A percentile compares a stretch with the other conserved stretches of the same genome.
Evolutionary conservation across 2,888 invertebrate genomes (phyloP).

Genomic region (Anagyrus pseudococci): DNA sequence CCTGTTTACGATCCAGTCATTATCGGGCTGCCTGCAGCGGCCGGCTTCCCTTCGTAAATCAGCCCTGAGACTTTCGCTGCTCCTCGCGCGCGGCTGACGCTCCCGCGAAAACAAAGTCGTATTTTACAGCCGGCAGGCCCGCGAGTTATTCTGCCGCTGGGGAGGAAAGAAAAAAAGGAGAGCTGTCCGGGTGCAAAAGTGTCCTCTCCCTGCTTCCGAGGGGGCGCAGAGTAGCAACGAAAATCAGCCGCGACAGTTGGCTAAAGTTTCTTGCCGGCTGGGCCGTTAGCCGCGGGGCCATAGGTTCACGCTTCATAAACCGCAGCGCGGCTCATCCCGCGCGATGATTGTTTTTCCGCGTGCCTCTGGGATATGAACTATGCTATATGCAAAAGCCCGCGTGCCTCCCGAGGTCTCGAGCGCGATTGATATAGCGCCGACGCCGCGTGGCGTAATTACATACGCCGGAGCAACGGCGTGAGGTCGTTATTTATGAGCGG

Average conservation of each 20-base stretch:
- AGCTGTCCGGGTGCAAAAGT: neutral
- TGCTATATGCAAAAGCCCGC: neutral
- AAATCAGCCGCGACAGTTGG: neutral
- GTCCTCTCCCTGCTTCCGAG: neutral
- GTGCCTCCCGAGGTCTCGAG: neutral
- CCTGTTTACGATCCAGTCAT: too few relatives aligned
- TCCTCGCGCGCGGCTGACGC: too few relatives aligned
- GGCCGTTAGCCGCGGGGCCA: neutral
- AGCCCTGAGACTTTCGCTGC: too few relatives aligned
- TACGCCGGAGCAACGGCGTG: neutral
- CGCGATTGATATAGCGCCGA: conserved; percentile 12
- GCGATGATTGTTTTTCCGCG: conserved; percentile 8
- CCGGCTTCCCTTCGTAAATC: too few relatives aligned
- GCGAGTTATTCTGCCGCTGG: neutral
- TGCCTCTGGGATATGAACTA: neutral
- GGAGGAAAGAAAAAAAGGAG: neutral
- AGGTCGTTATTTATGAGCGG: neutral
- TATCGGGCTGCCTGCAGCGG: too few relatives aligned
- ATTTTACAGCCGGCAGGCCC: too few relatives aligned
- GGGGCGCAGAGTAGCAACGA: too few relatives aligned
- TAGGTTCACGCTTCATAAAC: conserved; percentile 31
- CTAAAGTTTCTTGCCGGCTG: neutral
- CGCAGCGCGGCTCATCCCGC: neutral
- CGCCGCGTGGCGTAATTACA: neutral
- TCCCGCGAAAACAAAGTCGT: too few relatives aligned